Evolutionary conservation across 1,140 invertebrate species (phyloP).

Genomic region (Nasonia vitripennis): DNA sequence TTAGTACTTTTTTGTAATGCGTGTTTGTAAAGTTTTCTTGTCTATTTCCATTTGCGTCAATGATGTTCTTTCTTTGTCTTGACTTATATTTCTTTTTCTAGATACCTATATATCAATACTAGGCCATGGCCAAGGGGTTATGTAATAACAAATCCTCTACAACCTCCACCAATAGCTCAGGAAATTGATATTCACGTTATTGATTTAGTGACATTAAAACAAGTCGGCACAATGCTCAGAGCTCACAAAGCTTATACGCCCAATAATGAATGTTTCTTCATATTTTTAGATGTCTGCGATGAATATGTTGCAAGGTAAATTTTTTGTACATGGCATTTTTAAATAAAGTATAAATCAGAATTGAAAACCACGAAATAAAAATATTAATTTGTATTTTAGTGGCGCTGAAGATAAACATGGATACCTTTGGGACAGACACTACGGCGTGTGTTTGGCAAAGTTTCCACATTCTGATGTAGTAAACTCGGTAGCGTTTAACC

Average conservation of each 20-base stretch:
- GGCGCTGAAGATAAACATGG: conserved; percentile 91
- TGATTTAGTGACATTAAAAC: conserved; percentile 85
- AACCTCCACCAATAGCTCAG: conserved; percentile 92
- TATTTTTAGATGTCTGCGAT: conserved; percentile 90
- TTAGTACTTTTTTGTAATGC: too few relatives aligned
- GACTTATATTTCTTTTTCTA: conserved; percentile 64
- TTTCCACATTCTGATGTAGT: conserved; percentile 89
- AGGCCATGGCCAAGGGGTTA: conserved; percentile 90
- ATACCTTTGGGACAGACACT: conserved; percentile 92
- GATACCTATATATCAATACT: conserved; percentile 91
- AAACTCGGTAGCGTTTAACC: conserved; percentile 92
- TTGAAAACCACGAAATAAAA: conserved; percentile 1
- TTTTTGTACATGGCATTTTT: conserved; percentile 45
- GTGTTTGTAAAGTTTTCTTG: not conserved
- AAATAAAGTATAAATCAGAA: not conserved
- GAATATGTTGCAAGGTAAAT: conserved; percentile 90
- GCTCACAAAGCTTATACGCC: conserved; percentile 91
- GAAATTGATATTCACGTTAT: conserved; percentile 95
- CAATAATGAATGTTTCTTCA: conserved; percentile 93
- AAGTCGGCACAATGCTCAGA: conserved; percentile 89
- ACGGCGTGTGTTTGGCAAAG: conserved; percentile 86
- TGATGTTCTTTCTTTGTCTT: conserved; percentile 14
- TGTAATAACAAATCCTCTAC: conserved; percentile 85
- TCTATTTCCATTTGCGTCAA: not conserved
- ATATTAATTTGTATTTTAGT: conserved; percentile 74